Evolutionary conservation across 92 coral and sea anemone species (phyloP).

Genomic region (Ricordea florida): DNA sequence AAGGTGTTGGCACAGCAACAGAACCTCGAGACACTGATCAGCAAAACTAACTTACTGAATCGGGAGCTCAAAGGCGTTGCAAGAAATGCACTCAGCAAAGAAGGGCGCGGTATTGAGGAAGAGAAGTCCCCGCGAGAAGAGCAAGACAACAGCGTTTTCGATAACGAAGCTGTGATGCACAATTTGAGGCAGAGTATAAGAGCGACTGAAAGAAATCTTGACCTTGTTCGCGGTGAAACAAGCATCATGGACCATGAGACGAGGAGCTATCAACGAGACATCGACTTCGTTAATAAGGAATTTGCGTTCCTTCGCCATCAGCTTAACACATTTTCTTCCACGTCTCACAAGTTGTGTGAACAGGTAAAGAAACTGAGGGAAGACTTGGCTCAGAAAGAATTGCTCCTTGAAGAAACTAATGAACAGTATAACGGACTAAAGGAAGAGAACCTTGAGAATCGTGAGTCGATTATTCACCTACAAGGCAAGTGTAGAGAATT

Average conservation of each 20-base stretch:
- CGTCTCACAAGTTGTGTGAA: slow-evolving; percentile 66
- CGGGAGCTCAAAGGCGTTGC: slow-evolving; percentile 64
- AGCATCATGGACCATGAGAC: slow-evolving; percentile 66
- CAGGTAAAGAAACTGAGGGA: slow-evolving; percentile 67
- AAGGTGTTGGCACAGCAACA: slow-evolving; percentile 80
- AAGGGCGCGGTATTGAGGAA: slow-evolving; percentile 44
- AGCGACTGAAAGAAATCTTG: slow-evolving; percentile 68
- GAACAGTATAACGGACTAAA: slow-evolving; percentile 40
- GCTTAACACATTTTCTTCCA: slow-evolving; percentile 54
- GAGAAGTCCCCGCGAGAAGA: slow-evolving; percentile 52
- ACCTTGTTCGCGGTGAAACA: slow-evolving; percentile 71
- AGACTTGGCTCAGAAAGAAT: slow-evolving; percentile 57
- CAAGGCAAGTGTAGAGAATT: slow-evolving; percentile 67
- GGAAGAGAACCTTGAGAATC: slow-evolving; percentile 67
- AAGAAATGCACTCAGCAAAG: slow-evolving; percentile 48
- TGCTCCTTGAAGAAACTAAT: slow-evolving; percentile 46
- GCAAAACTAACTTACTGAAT: slow-evolving; percentile 59
- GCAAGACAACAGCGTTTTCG: slow-evolving; percentile 31
- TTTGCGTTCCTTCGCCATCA: slow-evolving; percentile 73
- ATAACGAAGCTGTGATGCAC: slow-evolving; percentile 63
- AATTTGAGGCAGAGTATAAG: slow-evolving; percentile 68
- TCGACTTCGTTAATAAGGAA: slow-evolving; percentile 79
- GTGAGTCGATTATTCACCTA: slow-evolving; percentile 59
- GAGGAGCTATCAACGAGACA: slow-evolving; percentile 71
- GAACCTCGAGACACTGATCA: slow-evolving; percentile 70